phyloP scores from a whole-genome alignment of 2,113 vertebrate genomes.

The Triplophysa tibetana region DNA sequence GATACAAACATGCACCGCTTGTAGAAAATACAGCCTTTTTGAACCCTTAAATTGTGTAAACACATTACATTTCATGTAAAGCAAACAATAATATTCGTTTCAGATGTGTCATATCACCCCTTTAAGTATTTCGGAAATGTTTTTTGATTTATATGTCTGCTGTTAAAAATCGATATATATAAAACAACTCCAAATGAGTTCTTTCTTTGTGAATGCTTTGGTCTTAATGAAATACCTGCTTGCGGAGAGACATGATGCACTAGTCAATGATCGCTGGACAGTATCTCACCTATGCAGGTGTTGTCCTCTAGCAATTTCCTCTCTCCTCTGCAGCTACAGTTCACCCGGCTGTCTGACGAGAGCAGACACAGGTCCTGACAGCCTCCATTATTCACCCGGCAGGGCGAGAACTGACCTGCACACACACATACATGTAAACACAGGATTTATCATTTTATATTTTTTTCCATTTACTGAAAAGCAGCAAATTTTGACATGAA shows the following conservation, averaged over 20 bases:
- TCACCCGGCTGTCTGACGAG: constrained; percentile 87
- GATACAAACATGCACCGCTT: too few relatives aligned
- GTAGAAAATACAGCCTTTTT: too few relatives aligned
- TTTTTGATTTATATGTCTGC: neutral
- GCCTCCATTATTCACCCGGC: constrained; percentile 88
- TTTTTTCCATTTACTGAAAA: too few relatives aligned
- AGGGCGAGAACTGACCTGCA: constrained; percentile 88
- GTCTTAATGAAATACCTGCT: neutral
- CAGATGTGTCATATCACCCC: too few relatives aligned
- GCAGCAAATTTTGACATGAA: too few relatives aligned
- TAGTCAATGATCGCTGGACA: neutral
- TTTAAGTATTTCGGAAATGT: too few relatives aligned
- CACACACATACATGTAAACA: constrained; percentile 28
- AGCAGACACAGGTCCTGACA: constrained; percentile 95
- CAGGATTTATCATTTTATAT: too few relatives aligned
- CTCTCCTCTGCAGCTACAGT: constrained; percentile 92
- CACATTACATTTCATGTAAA: too few relatives aligned
- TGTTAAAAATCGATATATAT: neutral
- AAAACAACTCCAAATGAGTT: neutral
- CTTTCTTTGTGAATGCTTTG: neutral
- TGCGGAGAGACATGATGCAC: neutral
- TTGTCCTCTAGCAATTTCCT: constrained; percentile 89
- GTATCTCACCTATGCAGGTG: constrained; percentile 84
- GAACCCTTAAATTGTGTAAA: too few relatives aligned
- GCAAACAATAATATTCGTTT: too few relatives aligned